These are phyloP conservation scores for Callyntrura guangdongensis DNA, from an alignment of 2,888 invertebrate genomes.

Conservation along the genomic window DNA sequence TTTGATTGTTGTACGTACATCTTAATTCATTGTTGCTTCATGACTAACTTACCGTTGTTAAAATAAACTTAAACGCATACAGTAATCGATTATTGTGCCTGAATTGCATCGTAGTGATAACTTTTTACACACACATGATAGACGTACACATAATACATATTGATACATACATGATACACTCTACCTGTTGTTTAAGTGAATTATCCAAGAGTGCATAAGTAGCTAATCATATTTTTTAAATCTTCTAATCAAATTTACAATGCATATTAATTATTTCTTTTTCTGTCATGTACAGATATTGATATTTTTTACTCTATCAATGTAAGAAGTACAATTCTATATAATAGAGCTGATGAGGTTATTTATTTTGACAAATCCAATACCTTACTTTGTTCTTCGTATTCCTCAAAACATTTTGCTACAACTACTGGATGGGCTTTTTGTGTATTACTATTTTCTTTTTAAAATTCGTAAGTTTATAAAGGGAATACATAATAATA, in stretches of 20 bases:
- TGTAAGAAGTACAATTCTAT: constrained; percentile 43
- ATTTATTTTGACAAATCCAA: constrained; percentile 57
- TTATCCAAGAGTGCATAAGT: too few species aligned
- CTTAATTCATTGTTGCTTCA: constrained; percentile 10
- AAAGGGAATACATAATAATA: constrained; percentile 58
- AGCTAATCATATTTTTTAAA: constrained; percentile 1
- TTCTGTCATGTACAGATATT: constrained; percentile 29
- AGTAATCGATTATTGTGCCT: constrained; percentile 55
- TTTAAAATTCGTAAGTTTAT: constrained; percentile 55
- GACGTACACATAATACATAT: background rate
- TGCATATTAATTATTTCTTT: constrained; percentile 20
- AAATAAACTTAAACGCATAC: background rate
- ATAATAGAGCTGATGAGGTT: constrained; percentile 12
- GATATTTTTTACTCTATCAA: constrained; percentile 37
- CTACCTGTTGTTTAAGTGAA: background rate
- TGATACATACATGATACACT: constrained; percentile 15
- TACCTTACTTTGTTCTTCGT: constrained; percentile 43
- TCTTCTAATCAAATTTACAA: constrained; percentile 43
- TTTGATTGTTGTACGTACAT: constrained; percentile 39
- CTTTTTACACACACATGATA: constrained; percentile 17
- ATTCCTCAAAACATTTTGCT: constrained; percentile 38
- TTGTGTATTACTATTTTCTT: constrained; percentile 65
- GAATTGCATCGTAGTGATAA: constrained; percentile 8
- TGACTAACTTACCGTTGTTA: constrained; percentile 10
- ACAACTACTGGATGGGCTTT: constrained; percentile 70